Percentiles rank a stretch among this genome's conserved stretches.
phyloP scores from a whole-genome alignment of 1,140 invertebrate genomes.

The Antheraea mylitta region DNA sequence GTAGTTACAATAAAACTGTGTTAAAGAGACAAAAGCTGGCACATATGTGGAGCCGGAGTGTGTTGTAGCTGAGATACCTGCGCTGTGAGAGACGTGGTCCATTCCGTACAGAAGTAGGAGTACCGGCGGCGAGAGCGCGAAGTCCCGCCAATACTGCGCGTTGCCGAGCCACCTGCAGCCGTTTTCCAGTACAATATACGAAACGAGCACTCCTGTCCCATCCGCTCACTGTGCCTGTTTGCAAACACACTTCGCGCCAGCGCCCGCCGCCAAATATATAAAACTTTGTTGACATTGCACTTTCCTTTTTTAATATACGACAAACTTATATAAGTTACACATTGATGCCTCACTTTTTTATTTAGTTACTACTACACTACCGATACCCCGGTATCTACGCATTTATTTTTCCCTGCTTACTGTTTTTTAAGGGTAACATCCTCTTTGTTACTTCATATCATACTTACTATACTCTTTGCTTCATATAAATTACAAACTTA shows the following conservation, averaged over 20 bases:
- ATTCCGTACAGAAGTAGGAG: constrained; percentile 26
- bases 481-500: too few relatives aligned
- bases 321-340: too few relatives aligned
- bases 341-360: too few relatives aligned
- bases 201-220: constrained; percentile 34
- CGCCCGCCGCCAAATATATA: constrained; percentile 38
- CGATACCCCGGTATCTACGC: too few relatives aligned
- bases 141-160: constrained; percentile 37
- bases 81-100: constrained; percentile 24
- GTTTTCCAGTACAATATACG: constrained; percentile 28
- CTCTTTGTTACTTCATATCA: too few relatives aligned
- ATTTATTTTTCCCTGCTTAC: too few relatives aligned
- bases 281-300: constrained; percentile 36
- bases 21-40: too few relatives aligned
- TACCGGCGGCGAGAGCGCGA: constrained; percentile 26
- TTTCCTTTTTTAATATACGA: background rate
- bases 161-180: constrained; percentile 23
- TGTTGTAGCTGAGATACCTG: constrained; percentile 21
- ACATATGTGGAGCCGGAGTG: too few relatives aligned
- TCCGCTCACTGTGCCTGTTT: constrained; percentile 37
- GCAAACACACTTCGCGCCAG: constrained; percentile 46
- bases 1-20: too few relatives aligned
- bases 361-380: too few relatives aligned
- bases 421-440: too few relatives aligned
- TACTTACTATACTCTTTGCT: too few relatives aligned